These are phyloP conservation scores for Allobates femoralis DNA, from an alignment of 2,797 vertebrate species.

Conservation along the genomic window DNA sequence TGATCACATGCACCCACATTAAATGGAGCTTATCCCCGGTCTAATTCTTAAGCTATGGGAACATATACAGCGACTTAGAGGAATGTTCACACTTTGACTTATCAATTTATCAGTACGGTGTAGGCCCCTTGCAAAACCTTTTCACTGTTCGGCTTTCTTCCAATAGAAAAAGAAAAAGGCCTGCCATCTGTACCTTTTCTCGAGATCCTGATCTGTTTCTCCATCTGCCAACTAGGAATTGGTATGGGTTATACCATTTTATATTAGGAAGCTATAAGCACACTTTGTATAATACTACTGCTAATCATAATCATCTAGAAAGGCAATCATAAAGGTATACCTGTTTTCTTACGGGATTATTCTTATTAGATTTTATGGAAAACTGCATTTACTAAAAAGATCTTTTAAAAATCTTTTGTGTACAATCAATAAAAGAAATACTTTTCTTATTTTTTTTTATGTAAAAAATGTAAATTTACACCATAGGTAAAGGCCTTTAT, in stretches of 20 bases:
- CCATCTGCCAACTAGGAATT: slow-evolving; percentile 44
- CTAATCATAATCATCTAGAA: neutral
- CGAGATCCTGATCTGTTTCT: slow-evolving; percentile 11
- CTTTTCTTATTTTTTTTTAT: neutral
- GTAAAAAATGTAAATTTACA: too few relatives aligned
- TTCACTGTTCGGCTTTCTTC: slow-evolving; percentile 43
- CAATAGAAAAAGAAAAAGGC: slow-evolving; percentile 36
- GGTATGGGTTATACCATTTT: slow-evolving; percentile 33
- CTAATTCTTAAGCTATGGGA: slow-evolving; percentile 59
- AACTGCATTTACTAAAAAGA: neutral
- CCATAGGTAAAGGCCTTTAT: neutral
- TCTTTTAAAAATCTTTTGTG: neutral
- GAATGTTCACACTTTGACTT: slow-evolving; percentile 63
- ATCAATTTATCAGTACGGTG: slow-evolving; percentile 57
- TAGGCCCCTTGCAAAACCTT: slow-evolving; percentile 47
- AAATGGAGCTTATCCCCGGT: slow-evolving; percentile 60
- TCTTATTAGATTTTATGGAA: neutral
- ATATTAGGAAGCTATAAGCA: neutral
- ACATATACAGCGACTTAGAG: slow-evolving; percentile 57
- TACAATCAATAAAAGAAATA: neutral
- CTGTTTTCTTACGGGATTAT: neutral
- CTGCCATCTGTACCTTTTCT: slow-evolving; percentile 48
- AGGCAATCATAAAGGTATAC: neutral
- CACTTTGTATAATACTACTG: slow-evolving; percentile 5
- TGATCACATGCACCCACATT: slow-evolving; percentile 58